Percentiles rank a stretch among this genome's conserved stretches.
phyloP scores from a whole-genome alignment of 1,140 invertebrate genomes.

The Trachymyrmex cornetzi region DNA sequence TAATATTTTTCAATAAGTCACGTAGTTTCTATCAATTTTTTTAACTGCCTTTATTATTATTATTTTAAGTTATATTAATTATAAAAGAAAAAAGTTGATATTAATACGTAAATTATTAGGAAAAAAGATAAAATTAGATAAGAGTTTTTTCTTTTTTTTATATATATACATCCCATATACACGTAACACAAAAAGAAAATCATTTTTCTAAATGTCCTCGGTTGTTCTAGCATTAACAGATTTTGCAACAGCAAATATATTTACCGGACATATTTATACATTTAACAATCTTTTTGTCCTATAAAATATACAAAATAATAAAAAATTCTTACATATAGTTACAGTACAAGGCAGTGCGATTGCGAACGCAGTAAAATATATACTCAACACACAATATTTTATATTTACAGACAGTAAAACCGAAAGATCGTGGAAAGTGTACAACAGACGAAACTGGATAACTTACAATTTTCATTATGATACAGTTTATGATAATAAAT shows the following conservation, averaged over 20 bases:
- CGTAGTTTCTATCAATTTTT: background rate
- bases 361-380: conserved; percentile 10
- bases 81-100: background rate
- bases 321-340: background rate
- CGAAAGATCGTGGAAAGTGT: conserved; percentile 44
- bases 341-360: conserved; percentile 7
- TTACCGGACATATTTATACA: background rate
- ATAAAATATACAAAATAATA: background rate
- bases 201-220: background rate
- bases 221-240: background rate
- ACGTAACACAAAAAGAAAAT: background rate
- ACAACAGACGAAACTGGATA: background rate
- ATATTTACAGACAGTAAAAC: conserved; percentile 46
- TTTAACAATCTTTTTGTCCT: conserved; percentile 13
- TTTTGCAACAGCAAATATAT: conserved; percentile 22
- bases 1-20: background rate
- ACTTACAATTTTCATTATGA: background rate
- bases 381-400: background rate
- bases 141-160: background rate
- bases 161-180: no score
- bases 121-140: background rate
- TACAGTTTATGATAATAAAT: conserved; percentile 15
- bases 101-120: background rate
- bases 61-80: background rate
- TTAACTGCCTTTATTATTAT: background rate